Base-by-base conservation (phyloP, 2,888 invertebrate genomes). In the Myathropa florea region DNA sequence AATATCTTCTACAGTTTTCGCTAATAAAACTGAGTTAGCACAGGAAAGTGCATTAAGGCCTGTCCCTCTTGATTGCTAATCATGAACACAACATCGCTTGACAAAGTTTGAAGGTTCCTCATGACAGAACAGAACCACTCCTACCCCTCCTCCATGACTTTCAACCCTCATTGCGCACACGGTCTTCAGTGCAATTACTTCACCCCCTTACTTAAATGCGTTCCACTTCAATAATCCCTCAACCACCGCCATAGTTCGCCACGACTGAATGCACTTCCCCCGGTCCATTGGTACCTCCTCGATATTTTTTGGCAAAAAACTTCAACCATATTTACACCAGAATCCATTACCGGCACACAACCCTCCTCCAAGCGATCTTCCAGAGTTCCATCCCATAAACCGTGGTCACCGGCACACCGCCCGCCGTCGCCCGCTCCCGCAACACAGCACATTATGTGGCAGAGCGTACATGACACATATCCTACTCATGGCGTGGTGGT, bases 401-500 rank as follows among this genome's bases (percentile, higher is more conserved):
- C 68, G 73, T 21, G 7, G 57, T 46, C 26, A 36, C 28, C 60
- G 9, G n/a, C n/a, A n/a, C n/a, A n/a, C n/a, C n/a, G n/a, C n/a
- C 7, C 21, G 7, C 57, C 53, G 33, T 53, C 53, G 21, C 57
- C 24, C 57, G 57, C 23, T 26, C 24, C 57, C 46, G 46, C 18
- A 18, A 18, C 53, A 59, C 46, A 18, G 46, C 53, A 59, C 46
- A 67, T 39, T 65, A 23, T 73, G 63, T 63, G 60, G 63, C 30
- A n/a, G 6, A 4, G 64, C 64, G 75, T 73, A 78, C 77, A 77
- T 77, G 76, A 76, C 76, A 84, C 72, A 77, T 82, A 88, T 81
- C 71, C 83, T 83, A 63, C 73, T 81, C 63, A 76, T 71, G 77
- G 73, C 24, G 57, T 36, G 68, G 24, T 33, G 59, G 75, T 76